These are phyloP conservation scores for Chionodraco myersi DNA, from an alignment of 2,113 vertebrate genomes.

Conservation along the genomic window DNA sequence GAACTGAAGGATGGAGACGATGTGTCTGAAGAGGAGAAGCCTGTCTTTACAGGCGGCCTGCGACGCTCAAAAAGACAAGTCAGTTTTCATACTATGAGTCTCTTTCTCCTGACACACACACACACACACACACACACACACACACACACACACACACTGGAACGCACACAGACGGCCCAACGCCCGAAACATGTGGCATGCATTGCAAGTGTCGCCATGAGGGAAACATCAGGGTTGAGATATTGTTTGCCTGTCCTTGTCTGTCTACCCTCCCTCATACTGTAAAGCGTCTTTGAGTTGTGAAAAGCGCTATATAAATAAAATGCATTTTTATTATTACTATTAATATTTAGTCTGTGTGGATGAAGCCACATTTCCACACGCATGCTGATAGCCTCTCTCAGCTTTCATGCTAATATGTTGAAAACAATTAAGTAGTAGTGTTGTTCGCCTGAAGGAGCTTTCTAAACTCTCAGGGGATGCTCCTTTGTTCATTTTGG, in stretches of 20 bases:
- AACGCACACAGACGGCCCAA: background rate
- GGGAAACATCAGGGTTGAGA: constrained; percentile 33
- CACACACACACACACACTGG: constrained; percentile 17
- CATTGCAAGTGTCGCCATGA: constrained; percentile 2
- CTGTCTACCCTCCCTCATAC: too few relatives aligned
- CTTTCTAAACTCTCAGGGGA: constrained; percentile 1
- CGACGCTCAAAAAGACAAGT: constrained; percentile 84
- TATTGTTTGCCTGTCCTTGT: background rate
- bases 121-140: constrained; percentile 16
- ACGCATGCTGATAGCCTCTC: background rate
- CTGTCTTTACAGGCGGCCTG: constrained; percentile 49
- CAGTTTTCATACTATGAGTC: constrained; percentile 36
- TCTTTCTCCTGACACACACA: constrained; percentile 6
- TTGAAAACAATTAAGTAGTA: background rate
- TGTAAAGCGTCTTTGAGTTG: too few relatives aligned
- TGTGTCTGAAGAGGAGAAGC: constrained; percentile 46
- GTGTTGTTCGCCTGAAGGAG: background rate
- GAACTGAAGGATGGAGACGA: constrained; percentile 38
- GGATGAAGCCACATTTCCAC: constrained; percentile 22
- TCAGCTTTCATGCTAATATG: constrained; percentile 18
- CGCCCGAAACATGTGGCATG: background rate
- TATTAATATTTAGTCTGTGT: constrained; percentile 29
- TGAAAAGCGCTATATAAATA: too few relatives aligned
- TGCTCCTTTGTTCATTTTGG: background rate
- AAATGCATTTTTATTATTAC: too few relatives aligned